Evolutionary conservation across 1,140 invertebrate genomes (phyloP), one percentile per base, ranked within the genome.

Genomic region (Orchesella cincta): DNA sequence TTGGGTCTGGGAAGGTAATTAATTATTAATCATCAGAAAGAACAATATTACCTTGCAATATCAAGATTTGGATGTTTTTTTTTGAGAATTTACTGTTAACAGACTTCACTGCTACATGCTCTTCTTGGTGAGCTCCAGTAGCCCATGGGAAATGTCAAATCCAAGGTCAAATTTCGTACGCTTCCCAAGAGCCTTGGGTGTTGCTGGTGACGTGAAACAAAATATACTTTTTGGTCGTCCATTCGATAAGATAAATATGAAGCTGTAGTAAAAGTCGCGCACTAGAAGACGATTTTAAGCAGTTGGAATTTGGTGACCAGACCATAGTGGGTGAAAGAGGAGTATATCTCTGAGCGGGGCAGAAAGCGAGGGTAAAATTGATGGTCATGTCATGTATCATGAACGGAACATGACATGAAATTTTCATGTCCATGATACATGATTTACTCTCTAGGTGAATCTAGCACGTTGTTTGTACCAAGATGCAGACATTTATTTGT

Each of bases 181-280:
- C 91, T 1, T 89, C 91, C 81, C 92, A 93, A 83, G 91, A 93
- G 83, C 88, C 92, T 2, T 93, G 92, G 92, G 87, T 93, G 0
- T 93, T 84, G 89, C 88, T 0, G 90, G 77, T 33, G 79, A 80
- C 62, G 89, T 94, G 1, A 87, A 91, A 39, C 93, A 96, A 83
- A 98, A 98, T 85, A 95, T 98, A 64, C 83, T 96, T 0, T 97
- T 97, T 86, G 95, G 95, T 0, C 87, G 90, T 75, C 84, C 88
- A 39, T 92, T 92, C 88, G 89, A 94, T 83, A 90, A 79, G 86
- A 89, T 52, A 89, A 91, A 26, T 95, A 95, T 85, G 89, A 90
- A 76, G 87, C 89, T 74, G 92, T 94, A 81, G 87, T 94, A 1
- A 88, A 89, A 76, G 90, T 90, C 51, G 93, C 92, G 91, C 92